Evolutionary conservation across 1,140 invertebrate genomes (phyloP).

Genomic region (Ceratina australensis): DNA sequence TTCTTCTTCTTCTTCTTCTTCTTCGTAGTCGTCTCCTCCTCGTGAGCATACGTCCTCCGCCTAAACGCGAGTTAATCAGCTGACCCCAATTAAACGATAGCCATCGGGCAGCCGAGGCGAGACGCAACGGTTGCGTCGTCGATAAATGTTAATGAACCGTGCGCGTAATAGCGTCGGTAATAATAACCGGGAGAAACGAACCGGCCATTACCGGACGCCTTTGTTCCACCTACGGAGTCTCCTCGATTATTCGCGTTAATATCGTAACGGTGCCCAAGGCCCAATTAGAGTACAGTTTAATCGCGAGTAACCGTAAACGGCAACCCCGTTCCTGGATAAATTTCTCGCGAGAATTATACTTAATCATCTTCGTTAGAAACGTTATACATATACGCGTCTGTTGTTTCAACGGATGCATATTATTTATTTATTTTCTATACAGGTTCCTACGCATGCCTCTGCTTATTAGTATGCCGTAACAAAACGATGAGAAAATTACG

Average conservation of each 20-base stretch:
- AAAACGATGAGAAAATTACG: no score
- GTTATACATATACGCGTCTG: no score
- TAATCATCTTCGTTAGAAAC: no score
- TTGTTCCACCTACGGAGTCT: constrained; percentile 54
- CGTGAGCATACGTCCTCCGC: constrained; percentile 1
- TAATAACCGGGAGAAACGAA: constrained; percentile 49
- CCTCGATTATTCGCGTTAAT: constrained; percentile 50
- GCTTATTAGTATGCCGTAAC: no score
- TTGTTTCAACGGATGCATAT: no score
- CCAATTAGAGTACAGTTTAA: constrained; percentile 38
- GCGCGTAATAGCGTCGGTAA: constrained; percentile 45
- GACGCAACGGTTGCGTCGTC: constrained; percentile 55
- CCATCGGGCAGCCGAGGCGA: constrained; percentile 49
- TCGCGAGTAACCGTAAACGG: constrained; percentile 18
- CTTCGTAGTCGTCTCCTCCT: neutral
- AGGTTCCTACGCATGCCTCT: no score
- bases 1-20: constrained; percentile 22
- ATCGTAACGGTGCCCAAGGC: constrained; percentile 20
- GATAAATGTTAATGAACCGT: constrained; percentile 64
- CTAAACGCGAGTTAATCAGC: constrained; percentile 54
- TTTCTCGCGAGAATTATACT: neutral
- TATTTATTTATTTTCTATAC: no score
- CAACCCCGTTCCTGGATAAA: constrained; percentile 9
- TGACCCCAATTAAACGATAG: constrained; percentile 64
- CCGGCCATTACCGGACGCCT: constrained; percentile 46